phyloP scores from a whole-genome alignment of 2,888 invertebrate species.

The Idaea aversata region DNA sequence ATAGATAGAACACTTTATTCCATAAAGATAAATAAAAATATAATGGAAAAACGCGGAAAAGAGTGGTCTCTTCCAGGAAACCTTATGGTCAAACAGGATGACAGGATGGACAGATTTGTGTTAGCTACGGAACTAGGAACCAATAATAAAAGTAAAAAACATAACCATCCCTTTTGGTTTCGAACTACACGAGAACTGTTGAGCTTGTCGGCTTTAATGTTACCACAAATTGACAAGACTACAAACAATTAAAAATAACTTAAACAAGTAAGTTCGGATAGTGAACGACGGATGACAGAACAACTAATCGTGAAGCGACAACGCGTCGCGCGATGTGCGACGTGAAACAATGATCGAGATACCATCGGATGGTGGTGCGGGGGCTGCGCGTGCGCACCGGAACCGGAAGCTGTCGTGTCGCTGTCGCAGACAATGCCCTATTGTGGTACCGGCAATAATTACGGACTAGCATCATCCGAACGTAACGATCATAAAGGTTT shows the following conservation, averaged over 20 bases:
- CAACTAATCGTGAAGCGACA: not conserved
- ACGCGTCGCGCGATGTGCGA: not conserved
- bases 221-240: not conserved
- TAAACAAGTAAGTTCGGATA: not conserved
- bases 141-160: too few relatives aligned
- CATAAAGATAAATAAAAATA: too few relatives aligned
- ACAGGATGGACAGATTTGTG: too few relatives aligned
- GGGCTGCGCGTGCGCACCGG: slow-evolving; percentile 46
- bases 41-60: too few relatives aligned
- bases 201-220: not conserved
- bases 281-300: not conserved
- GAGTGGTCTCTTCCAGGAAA: too few relatives aligned
- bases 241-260: not conserved
- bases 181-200: too few relatives aligned
- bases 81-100: too few relatives aligned
- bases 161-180: too few relatives aligned
- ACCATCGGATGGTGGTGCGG: not conserved
- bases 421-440: slow-evolving; percentile 66
- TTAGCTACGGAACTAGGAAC: too few relatives aligned
- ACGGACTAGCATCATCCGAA: slow-evolving; percentile 49
- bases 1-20: too few relatives aligned
- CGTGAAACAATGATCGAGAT: not conserved
- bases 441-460: slow-evolving; percentile 59
- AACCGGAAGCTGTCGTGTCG: slow-evolving; percentile 55
- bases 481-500: slow-evolving; percentile 8